A percentile compares a stretch with the other conserved stretches of the same genome.
Conservation (phyloP, 2,113 vertebrate genomes). For the Orthochromis malagaraziensis region DNA sequence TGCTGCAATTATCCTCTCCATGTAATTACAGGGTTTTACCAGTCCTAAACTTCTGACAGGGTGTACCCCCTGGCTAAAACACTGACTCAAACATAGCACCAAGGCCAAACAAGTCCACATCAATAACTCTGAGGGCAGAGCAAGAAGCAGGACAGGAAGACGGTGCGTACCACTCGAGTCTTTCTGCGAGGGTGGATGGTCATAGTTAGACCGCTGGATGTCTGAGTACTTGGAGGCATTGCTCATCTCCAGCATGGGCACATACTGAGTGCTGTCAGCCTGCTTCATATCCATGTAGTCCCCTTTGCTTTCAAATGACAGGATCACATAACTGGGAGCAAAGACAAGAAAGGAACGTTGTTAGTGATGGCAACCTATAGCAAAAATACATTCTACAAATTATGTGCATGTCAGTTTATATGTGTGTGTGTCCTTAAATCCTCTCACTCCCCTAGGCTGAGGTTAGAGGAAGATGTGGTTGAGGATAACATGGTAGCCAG, state of each 20-base stretch:
- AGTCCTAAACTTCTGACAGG: constrained; percentile 56
- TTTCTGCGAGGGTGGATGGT: constrained; percentile 90
- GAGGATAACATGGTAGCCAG: constrained; percentile 12
- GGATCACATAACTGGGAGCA: constrained; percentile 87
- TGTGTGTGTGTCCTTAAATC: background rate
- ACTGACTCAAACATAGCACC: constrained; percentile 42
- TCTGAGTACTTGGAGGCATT: constrained; percentile 87
- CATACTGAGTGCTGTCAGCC: constrained; percentile 89
- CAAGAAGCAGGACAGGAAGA: background rate
- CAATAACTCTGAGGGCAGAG: background rate
- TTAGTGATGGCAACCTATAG: background rate
- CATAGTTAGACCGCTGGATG: constrained; percentile 85
- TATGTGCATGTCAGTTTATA: background rate
- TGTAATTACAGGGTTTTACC: constrained; percentile 66
- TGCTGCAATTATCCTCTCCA: constrained; percentile 66
- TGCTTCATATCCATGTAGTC: constrained; percentile 99
- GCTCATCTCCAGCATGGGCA: constrained; percentile 95
- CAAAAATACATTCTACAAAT: background rate
- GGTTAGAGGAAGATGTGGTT: constrained; percentile 18
- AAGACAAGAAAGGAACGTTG: background rate
- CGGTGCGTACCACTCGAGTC: constrained; percentile 71
- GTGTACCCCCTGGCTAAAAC: constrained; percentile 52
- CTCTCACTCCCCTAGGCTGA: background rate
- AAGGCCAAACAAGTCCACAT: constrained; percentile 12
- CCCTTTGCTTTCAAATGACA: constrained; percentile 93